Percentiles rank a stretch among this genome's conserved stretches.
phyloP scores from a whole-genome alignment of 2,113 vertebrate genomes.

The Hippocampus comes region DNA sequence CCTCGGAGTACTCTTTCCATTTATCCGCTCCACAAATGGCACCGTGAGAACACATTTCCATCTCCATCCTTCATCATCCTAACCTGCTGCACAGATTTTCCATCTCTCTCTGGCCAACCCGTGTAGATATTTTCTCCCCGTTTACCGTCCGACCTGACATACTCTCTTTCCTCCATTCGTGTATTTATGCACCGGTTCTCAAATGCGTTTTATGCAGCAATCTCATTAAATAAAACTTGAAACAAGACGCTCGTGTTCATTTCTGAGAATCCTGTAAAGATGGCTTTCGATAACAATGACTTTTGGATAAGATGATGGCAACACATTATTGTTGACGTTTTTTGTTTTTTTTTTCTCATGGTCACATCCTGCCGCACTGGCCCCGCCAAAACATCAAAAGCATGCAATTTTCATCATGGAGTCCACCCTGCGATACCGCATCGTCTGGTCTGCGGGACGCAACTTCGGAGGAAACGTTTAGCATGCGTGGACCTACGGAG shows the following conservation, averaged over 20 bases:
- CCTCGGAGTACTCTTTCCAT: no score
- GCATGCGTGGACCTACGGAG: background rate
- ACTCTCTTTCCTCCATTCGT: no score
- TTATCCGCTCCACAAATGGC: no score
- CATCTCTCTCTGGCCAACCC: no score
- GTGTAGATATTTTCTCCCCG: background rate
- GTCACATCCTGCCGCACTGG: slow-evolving; percentile 47
- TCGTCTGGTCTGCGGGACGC: background rate
- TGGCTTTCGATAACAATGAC: background rate
- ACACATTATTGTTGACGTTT: slow-evolving; percentile 57
- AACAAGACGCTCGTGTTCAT: no score
- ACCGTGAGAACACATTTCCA: no score
- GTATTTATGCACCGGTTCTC: no score
- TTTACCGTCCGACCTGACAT: background rate
- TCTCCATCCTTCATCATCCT: no score
- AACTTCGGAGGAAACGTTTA: background rate
- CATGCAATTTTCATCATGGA: slow-evolving; percentile 37
- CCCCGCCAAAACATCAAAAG: slow-evolving; percentile 11
- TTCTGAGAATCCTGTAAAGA: background rate
- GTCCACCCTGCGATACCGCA: slow-evolving; percentile 6
- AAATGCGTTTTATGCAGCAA: no score
- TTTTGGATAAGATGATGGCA: slow-evolving; percentile 11
- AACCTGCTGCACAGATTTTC: no score
- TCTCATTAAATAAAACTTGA: no score
- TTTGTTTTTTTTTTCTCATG: slow-evolving; percentile 7